Conservation (phyloP, 2,888 invertebrate genomes). For the Alloscopus bannaensis region DNA sequence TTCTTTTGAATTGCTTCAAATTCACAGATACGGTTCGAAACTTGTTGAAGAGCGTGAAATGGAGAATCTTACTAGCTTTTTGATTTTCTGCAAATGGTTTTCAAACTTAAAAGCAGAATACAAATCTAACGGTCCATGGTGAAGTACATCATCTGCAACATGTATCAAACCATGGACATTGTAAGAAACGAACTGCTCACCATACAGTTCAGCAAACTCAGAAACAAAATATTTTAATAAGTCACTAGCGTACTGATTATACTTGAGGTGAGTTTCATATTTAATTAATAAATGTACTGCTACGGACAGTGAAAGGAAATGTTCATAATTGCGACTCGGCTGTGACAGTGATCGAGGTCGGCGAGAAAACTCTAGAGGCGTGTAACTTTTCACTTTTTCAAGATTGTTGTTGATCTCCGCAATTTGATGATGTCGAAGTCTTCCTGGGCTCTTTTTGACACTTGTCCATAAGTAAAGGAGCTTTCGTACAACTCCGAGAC, state of each 20-base stretch:
- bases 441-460: too few species aligned
- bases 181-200: constrained; percentile 23
- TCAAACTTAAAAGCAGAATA: constrained; percentile 40
- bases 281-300: background rate
- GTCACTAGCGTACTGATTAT: constrained; percentile 6
- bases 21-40: too few species aligned
- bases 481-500: constrained; percentile 29
- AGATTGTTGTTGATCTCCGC: too few species aligned
- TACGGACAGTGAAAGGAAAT: constrained; percentile 28
- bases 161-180: constrained; percentile 45
- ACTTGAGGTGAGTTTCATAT: background rate
- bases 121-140: constrained; percentile 28
- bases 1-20: too few species aligned
- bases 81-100: constrained; percentile 30
- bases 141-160: constrained; percentile 5
- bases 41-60: too few species aligned
- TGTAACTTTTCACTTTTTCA: too few species aligned
- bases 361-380: too few species aligned
- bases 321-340: too few species aligned
- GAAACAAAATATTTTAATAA: constrained; percentile 43
- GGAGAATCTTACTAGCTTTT: background rate
- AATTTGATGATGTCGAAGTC: too few species aligned
- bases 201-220: constrained; percentile 9
- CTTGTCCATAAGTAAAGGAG: constrained; percentile 26
- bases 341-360: too few species aligned